A percentile compares a stretch with the other conserved stretches of the same genome.
These are phyloP conservation scores for Nannoperca australis DNA, from an alignment of 2,797 vertebrate species.

Conservation along the genomic window DNA sequence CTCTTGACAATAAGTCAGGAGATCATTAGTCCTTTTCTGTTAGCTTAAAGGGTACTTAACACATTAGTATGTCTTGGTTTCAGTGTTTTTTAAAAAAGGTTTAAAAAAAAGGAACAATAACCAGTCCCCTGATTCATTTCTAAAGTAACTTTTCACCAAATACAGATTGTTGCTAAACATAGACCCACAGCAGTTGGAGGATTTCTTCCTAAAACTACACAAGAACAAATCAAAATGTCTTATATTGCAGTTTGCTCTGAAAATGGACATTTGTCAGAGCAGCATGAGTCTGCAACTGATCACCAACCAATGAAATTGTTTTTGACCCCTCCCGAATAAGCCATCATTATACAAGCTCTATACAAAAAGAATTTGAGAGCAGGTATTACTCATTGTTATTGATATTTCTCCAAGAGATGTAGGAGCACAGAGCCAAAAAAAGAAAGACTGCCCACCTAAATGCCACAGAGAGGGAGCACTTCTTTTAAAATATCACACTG, in stretches of 20 bases:
- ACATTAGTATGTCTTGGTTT: neutral
- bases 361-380: constrained; percentile 45
- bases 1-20: neutral
- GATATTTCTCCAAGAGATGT: constrained; percentile 53
- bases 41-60: neutral
- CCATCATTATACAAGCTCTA: constrained; percentile 43
- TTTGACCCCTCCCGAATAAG: constrained; percentile 52
- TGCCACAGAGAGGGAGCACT: constrained; percentile 38
- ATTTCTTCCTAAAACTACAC: neutral
- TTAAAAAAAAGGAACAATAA: constrained; percentile 3
- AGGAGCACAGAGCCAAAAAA: constrained; percentile 33
- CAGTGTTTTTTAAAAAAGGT: neutral
- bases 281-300: constrained; percentile 25
- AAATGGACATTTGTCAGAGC: constrained; percentile 38
- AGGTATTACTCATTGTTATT: constrained; percentile 65
- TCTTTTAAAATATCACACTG: constrained; percentile 57
- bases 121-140: neutral
- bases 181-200: neutral
- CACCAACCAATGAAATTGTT: constrained; percentile 30
- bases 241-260: constrained; percentile 9
- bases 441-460: constrained; percentile 53
- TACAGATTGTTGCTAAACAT: neutral
- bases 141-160: neutral
- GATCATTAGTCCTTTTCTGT: neutral
- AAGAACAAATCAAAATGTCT: constrained; percentile 36